Evolutionary conservation across 1,140 invertebrate species (phyloP).

Genomic region (Globodera ellingtonae): DNA sequence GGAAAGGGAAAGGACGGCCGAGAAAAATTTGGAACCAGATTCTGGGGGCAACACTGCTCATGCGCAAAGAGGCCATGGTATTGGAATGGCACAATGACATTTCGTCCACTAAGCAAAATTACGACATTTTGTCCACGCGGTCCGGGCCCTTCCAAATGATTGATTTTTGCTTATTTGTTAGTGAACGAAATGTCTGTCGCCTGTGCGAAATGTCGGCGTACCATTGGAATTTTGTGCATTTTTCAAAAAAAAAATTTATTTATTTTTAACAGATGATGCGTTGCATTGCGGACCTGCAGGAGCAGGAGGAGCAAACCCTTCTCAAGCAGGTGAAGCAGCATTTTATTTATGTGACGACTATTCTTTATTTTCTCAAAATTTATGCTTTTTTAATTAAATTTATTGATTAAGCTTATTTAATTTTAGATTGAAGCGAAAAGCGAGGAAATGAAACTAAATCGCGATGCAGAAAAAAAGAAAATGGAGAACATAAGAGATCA

Average conservation of each 20-base stretch:
- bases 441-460: background rate
- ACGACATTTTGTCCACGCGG: too few species aligned
- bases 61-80: constrained; percentile 44
- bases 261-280: constrained; percentile 17
- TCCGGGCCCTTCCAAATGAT: background rate
- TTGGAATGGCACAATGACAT: too few species aligned
- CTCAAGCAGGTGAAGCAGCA: background rate
- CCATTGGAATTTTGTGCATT: too few species aligned
- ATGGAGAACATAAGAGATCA: constrained; percentile 9
- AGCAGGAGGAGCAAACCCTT: constrained; percentile 18
- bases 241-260: background rate
- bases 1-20: too few species aligned
- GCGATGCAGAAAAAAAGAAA: constrained; percentile 2
- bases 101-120: too few species aligned
- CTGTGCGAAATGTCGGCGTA: background rate
- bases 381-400: background rate
- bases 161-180: too few species aligned
- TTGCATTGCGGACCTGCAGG: constrained; percentile 32
- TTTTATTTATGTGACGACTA: background rate
- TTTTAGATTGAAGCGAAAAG: constrained; percentile 25
- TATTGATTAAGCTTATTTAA: background rate
- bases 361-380: too few species aligned
- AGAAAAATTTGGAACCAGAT: too few species aligned
- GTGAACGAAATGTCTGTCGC: too few species aligned
- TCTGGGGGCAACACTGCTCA: too few species aligned